Conservation (phyloP, 2,888 invertebrate species). For the Piscicola geometra region DNA sequence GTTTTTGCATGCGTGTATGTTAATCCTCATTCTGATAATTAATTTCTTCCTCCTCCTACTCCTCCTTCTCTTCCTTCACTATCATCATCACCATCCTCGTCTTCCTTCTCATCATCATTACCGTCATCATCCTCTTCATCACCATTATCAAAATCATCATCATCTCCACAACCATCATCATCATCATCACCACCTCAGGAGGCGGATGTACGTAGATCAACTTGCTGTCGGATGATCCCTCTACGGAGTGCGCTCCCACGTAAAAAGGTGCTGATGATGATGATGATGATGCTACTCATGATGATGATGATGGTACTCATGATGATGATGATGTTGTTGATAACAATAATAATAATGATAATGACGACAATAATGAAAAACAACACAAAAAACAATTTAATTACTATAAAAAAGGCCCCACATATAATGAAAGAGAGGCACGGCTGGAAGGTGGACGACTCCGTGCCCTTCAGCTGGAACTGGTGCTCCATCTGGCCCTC, state of each 20-base stretch:
- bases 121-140: no score
- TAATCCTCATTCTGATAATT: no score
- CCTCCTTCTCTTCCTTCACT: no score
- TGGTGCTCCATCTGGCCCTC: slow-evolving; percentile 86
- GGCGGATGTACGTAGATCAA: slow-evolving; percentile 91
- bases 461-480: slow-evolving; percentile 80
- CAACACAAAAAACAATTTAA: not conserved
- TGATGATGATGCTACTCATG: not conserved
- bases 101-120: no score
- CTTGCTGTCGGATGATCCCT: slow-evolving; percentile 61
- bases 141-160: no score
- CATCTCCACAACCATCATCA: no score
- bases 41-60: no score
- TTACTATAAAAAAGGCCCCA: slow-evolving; percentile 60
- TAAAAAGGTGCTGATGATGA: slow-evolving; percentile 34
- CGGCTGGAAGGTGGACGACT: slow-evolving; percentile 82
- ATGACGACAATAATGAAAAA: slow-evolving; percentile 7
- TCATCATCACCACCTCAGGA: slow-evolving; percentile 62
- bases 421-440: slow-evolving; percentile 87
- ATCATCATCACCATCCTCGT: no score
- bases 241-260: slow-evolving; percentile 2
- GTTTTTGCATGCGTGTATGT: no score
- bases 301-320: not conserved
- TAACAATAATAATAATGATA: not conserved
- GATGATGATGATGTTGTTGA: not conserved